A percentile compares a stretch with the other conserved stretches of the same genome.
Conservation (phyloP, 2,888 invertebrate species). For the Malthinus flaveolus region DNA sequence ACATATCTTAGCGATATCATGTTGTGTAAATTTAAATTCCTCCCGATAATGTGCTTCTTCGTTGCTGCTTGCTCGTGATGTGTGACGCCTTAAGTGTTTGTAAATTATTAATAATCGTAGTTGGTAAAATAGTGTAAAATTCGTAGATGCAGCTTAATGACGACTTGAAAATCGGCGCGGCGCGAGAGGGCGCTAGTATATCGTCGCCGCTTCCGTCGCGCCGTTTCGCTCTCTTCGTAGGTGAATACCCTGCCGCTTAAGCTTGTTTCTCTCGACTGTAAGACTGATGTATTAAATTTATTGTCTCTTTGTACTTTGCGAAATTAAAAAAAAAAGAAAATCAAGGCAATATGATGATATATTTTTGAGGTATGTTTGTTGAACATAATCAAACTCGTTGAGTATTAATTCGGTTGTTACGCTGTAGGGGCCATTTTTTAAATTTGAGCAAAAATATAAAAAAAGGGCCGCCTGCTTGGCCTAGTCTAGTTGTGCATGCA, state of each 20-base stretch:
- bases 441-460: too few relatives aligned
- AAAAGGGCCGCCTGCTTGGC: constrained; percentile 33
- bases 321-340: constrained; percentile 43
- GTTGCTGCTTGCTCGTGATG: constrained; percentile 45
- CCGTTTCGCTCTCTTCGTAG: not conserved
- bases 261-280: constrained; percentile 50
- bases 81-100: constrained; percentile 39
- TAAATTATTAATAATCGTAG: constrained; percentile 18
- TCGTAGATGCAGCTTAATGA: constrained; percentile 6
- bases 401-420: constrained; percentile 37
- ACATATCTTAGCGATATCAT: constrained; percentile 39
- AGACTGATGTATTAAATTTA: constrained; percentile 53
- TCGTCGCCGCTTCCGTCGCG: too few relatives aligned
- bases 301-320: constrained; percentile 49
- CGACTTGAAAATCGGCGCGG: not conserved
- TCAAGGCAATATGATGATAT: constrained; percentile 56
- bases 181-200: not conserved
- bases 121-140: constrained; percentile 4
- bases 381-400: constrained; percentile 34
- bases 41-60: constrained; percentile 55
- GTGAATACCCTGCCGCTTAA: constrained; percentile 38
- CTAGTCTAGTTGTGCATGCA: constrained; percentile 36
- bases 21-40: not conserved
- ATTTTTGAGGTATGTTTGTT: constrained; percentile 56
- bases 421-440: constrained; percentile 30